Evolutionary conservation across 2,888 invertebrate species (phyloP).

Genomic region (Dimorphilus gyrociliatus): DNA sequence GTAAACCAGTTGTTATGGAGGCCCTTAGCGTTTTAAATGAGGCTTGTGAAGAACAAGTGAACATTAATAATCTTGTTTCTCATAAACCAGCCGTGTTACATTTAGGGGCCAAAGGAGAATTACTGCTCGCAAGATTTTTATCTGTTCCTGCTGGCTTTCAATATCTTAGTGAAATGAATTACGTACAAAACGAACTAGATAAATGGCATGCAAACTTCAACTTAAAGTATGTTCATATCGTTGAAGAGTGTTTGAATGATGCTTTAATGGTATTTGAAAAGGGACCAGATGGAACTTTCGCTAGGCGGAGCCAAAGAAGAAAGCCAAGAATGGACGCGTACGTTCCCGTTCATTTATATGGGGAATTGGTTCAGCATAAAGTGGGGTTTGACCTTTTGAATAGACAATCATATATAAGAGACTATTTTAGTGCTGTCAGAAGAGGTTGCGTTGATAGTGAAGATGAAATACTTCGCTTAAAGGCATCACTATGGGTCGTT

Average conservation of each 20-base stretch:
- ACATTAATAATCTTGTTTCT: slow-evolving; percentile 57
- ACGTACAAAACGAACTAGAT: slow-evolving; percentile 54
- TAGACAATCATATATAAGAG: slow-evolving; percentile 24
- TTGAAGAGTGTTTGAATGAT: slow-evolving; percentile 75
- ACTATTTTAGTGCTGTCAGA: slow-evolving; percentile 24
- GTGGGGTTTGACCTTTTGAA: slow-evolving; percentile 36
- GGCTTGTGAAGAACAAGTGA: slow-evolving; percentile 68
- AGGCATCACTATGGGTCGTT: slow-evolving; percentile 71
- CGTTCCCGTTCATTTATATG: slow-evolving; percentile 64
- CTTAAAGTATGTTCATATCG: slow-evolving; percentile 60
- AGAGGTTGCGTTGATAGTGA: slow-evolving; percentile 20
- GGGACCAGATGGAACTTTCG: slow-evolving; percentile 47
- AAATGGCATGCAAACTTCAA: slow-evolving; percentile 51
- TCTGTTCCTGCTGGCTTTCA: slow-evolving; percentile 55
- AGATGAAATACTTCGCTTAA: slow-evolving; percentile 49
- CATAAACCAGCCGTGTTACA: slow-evolving; percentile 49
- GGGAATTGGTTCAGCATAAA: slow-evolving; percentile 57
- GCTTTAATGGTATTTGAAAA: slow-evolving; percentile 66
- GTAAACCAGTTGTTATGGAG: slow-evolving; percentile 57
- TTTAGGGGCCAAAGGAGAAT: slow-evolving; percentile 59
- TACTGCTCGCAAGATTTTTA: slow-evolving; percentile 58
- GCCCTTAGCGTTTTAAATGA: slow-evolving; percentile 73
- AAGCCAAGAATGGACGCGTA: slow-evolving; percentile 28
- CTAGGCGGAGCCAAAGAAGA: slow-evolving; percentile 25
- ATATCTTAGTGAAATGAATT: slow-evolving; percentile 47